Evolutionary conservation across 2,888 invertebrate genomes (phyloP).

Genomic region (Chloromyia formosa): DNA sequence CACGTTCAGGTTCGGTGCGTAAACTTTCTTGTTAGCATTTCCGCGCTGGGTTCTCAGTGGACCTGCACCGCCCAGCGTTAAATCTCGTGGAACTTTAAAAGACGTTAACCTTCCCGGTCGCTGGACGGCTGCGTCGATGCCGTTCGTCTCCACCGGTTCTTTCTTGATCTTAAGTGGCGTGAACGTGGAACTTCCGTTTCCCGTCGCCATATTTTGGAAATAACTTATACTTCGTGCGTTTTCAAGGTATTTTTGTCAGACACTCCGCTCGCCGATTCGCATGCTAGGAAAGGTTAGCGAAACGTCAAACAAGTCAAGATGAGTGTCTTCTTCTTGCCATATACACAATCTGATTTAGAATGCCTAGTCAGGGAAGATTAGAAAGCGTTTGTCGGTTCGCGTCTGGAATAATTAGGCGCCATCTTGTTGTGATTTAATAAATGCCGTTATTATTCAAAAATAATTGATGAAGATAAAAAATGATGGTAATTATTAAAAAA

Average conservation of each 20-base stretch:
- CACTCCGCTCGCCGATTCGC: not conserved
- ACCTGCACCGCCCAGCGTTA: conserved; percentile 67
- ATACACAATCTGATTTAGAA: too few species aligned
- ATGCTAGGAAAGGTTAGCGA: conserved; percentile 26
- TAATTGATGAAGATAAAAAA: too few species aligned
- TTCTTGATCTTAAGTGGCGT: conserved; percentile 42
- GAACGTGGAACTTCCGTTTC: conserved; percentile 39
- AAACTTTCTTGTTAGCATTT: conserved; percentile 67
- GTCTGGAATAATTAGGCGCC: not conserved
- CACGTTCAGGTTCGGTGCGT: conserved; percentile 70
- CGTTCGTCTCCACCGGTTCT: conserved; percentile 39
- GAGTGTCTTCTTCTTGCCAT: not conserved
- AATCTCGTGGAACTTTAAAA: conserved; percentile 67
- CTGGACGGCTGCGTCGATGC: conserved; percentile 19
- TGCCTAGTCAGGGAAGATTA: not conserved
- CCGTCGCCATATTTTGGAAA: conserved; percentile 38
- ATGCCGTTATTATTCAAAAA: too few species aligned
- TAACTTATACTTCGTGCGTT: not conserved
- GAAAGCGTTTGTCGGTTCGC: not conserved
- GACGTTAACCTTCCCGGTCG: conserved; percentile 63
- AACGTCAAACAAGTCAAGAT: conserved; percentile 18
- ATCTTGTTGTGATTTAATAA: not conserved
- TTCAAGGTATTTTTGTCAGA: not conserved
- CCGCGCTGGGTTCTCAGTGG: conserved; percentile 50
- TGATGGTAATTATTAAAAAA: too few species aligned